Evolutionary conservation across 2,888 invertebrate genomes (phyloP).

Genomic region (Drosophila kambysellisi): DNA sequence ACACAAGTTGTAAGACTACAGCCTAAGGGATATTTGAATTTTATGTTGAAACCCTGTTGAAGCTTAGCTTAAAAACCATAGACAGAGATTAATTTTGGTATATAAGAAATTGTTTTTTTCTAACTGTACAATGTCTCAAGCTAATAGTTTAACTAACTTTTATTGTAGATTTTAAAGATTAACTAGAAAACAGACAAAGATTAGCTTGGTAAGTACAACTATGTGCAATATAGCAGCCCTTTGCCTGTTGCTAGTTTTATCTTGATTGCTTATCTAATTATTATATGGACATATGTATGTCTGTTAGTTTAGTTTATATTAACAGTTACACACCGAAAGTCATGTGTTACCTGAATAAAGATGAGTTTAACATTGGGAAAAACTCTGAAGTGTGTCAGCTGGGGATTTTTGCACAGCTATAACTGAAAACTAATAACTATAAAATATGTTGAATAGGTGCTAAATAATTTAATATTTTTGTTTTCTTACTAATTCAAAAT

Average conservation of each 20-base stretch:
- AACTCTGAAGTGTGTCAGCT: not conserved
- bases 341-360: slow-evolving; percentile 5
- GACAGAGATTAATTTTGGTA: not conserved
- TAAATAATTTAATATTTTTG: not conserved
- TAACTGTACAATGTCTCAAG: not conserved
- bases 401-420: slow-evolving; percentile 20
- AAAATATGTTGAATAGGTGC: not conserved
- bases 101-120: no score
- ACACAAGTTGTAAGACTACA: not conserved
- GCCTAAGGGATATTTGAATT: no score
- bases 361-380: not conserved
- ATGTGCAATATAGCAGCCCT: no score
- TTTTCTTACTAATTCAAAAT: not conserved
- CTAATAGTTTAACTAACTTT: not conserved
- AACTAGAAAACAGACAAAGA: not conserved
- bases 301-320: not conserved
- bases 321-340: not conserved
- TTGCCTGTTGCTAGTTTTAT: not conserved
- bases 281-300: no score
- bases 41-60: no score
- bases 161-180: not conserved
- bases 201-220: not conserved
- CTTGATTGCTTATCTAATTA: not conserved
- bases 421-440: not conserved
- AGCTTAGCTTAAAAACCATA: not conserved